Evolutionary conservation across 1,140 invertebrate genomes (phyloP).

Genomic region (Euura lappo): DNA sequence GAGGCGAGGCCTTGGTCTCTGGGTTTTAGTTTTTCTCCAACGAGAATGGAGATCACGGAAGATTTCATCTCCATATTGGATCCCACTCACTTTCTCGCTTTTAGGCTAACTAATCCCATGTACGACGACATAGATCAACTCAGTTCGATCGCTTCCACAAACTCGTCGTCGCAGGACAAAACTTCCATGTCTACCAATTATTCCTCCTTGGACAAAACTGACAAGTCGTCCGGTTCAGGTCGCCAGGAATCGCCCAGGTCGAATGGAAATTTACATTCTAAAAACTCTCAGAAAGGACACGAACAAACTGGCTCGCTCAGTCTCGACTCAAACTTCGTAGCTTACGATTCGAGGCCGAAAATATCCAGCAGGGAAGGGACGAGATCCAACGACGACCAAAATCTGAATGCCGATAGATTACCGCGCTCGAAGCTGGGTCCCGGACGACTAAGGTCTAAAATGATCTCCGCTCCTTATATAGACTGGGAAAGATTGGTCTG

Average conservation of each 20-base stretch:
- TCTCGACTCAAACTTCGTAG: not conserved
- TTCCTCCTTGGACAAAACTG: constrained; percentile 33
- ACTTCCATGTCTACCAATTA: constrained; percentile 51
- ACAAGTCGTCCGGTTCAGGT: not conserved
- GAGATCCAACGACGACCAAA: not conserved
- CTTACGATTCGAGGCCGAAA: not conserved
- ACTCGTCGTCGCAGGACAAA: constrained; percentile 45
- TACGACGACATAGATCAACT: constrained; percentile 52
- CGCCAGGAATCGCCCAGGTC: not conserved
- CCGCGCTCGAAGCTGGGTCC: not conserved
- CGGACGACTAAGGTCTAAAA: constrained; percentile 13
- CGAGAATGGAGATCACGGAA: constrained; percentile 62
- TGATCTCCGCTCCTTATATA: constrained; percentile 31
- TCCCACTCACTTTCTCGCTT: constrained; percentile 42
- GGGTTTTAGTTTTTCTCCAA: constrained; percentile 62
- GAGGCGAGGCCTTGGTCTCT: constrained; percentile 61
- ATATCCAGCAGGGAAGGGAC: not conserved
- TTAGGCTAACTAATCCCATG: constrained; percentile 51
- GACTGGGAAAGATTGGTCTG: constrained; percentile 49
- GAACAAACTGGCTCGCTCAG: not conserved
- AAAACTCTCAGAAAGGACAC: not conserved
- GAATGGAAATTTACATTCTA: not conserved
- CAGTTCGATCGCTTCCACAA: constrained; percentile 44
- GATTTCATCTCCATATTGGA: constrained; percentile 67
- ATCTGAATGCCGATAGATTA: not conserved